These are phyloP conservation scores for Chloroclysta siterata DNA, from an alignment of 2,888 invertebrate species.

Conservation along the genomic window DNA sequence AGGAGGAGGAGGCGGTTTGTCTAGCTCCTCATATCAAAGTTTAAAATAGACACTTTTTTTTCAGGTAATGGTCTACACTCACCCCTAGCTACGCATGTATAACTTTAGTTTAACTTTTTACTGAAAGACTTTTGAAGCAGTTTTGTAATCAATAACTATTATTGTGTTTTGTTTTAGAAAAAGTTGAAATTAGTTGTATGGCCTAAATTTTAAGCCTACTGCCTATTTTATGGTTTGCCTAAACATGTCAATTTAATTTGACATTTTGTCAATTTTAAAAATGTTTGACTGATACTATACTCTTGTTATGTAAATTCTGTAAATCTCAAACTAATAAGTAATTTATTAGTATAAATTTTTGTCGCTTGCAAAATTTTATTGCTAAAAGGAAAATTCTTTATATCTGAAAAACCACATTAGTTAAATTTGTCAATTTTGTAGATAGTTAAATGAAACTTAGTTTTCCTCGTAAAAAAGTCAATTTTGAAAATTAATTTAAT, in stretches of 20 bases:
- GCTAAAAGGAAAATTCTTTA: conserved; percentile 15
- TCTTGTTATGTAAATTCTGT: conserved; percentile 55
- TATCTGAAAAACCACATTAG: conserved; percentile 15
- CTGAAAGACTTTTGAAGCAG: conserved; percentile 50
- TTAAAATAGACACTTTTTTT: conserved; percentile 42
- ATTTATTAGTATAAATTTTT: conserved; percentile 29
- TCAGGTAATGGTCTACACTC: conserved; percentile 78
- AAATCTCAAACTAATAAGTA: conserved; percentile 19
- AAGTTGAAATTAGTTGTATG: conserved; percentile 38
- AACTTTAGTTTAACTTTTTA: conserved; percentile 58
- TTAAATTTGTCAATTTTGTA: conserved; percentile 30
- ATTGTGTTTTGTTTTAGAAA: conserved; percentile 22
- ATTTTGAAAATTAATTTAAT: conserved; percentile 23
- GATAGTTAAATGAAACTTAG: conserved; percentile 28
- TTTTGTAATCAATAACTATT: conserved; percentile 24
- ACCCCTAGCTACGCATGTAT: conserved; percentile 87
- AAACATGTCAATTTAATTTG: conserved; percentile 48
- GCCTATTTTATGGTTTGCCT: conserved; percentile 39
- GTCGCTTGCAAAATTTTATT: conserved; percentile 28
- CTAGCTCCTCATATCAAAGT: background rate
- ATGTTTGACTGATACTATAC: conserved; percentile 68
- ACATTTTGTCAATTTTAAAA: conserved; percentile 65
- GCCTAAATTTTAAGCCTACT: conserved; percentile 36
- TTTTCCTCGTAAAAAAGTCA: conserved; percentile 25
- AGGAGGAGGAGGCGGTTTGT: too few species aligned